Base-by-base conservation (phyloP, 1,140 invertebrate genomes). In the Elysia chlorotica region DNA sequence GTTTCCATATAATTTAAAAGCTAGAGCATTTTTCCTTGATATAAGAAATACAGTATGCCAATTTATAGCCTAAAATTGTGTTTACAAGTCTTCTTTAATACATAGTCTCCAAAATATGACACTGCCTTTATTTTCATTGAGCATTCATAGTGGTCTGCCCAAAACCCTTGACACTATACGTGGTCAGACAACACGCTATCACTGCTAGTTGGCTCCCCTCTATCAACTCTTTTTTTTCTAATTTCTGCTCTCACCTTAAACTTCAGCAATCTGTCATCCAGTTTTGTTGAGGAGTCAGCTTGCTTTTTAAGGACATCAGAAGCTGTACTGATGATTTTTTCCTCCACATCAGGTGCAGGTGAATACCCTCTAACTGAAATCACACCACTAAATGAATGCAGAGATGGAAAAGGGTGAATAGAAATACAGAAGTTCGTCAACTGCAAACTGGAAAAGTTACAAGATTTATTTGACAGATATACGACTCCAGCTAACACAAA, bases 331-430 rank as follows among this genome's bases (percentile, higher is more conserved):
- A 63, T 31, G 19, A 78, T 65, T 35, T 36, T 78, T 17, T 73
- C 48, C 36, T 73, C 73, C 19, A 78, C 76, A 73, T 79, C 72
- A 4, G 36, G 21, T 10, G 69, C 65, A 3, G 78, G 78, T 25
- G 23, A 67, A 63, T 79, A 79, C 14, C 74, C 76, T 65, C 59
- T 71, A 6, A 67, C 41, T 48, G 41, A 48, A 48, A 48, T n/a
- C 41, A 48, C 41, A 48, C 41, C 41, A 48, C 41, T 48, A n/a
- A n/a, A 48, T 14, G n/a, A 48, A 48, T 48, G 41, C 10, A n/a
- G 10, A 48, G n/a, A 48, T 10, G n/a, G 41, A 48, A 48, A n/a
- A 10, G 41, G 10, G 41, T 48, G n/a, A 14, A 48, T 48, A 14
- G 41, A 48, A 48, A 48, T 48, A 14, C 41, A 48, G 10, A 14